Evolutionary conservation across 2,888 invertebrate genomes (phyloP).

Genomic region (Oegoconia quadripuncta): DNA sequence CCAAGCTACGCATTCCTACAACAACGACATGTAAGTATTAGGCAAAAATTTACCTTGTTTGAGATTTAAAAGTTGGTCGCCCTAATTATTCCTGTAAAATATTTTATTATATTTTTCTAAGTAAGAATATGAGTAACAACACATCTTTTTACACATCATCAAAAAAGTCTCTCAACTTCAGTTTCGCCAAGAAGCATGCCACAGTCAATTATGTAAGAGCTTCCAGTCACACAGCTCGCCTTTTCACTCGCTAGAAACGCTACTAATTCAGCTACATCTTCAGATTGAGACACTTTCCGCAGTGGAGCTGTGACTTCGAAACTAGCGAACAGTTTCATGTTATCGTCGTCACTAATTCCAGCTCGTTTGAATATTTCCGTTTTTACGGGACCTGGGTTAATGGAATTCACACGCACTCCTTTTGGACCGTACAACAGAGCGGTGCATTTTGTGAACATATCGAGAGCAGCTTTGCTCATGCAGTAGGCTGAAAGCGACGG

Average conservation of each 20-base stretch:
- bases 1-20: no score
- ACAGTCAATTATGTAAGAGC: neutral
- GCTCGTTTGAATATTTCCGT: conserved; percentile 35
- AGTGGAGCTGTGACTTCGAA: conserved; percentile 30
- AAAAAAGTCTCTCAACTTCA: no score
- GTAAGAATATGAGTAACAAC: no score
- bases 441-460: conserved; percentile 57
- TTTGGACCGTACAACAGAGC: conserved; percentile 48
- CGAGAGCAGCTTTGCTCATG: conserved; percentile 61
- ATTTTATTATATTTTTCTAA: no score
- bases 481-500: conserved; percentile 49
- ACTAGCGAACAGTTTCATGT: conserved; percentile 35
- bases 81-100: no score
- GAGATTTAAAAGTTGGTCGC: no score
- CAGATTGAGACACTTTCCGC: conserved; percentile 3
- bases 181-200: conserved; percentile 37
- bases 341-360: conserved; percentile 13
- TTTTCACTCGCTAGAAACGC: conserved; percentile 18
- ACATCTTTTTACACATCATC: no score
- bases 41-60: no score
- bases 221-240: conserved; percentile 8
- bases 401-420: conserved; percentile 57
- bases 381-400: conserved; percentile 57
- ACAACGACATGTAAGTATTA: no score
- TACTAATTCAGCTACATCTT: conserved; percentile 16